These are phyloP conservation scores for Noctuana brunneofusca DNA, from an alignment of 2,888 invertebrate species.

Conservation along the genomic window DNA sequence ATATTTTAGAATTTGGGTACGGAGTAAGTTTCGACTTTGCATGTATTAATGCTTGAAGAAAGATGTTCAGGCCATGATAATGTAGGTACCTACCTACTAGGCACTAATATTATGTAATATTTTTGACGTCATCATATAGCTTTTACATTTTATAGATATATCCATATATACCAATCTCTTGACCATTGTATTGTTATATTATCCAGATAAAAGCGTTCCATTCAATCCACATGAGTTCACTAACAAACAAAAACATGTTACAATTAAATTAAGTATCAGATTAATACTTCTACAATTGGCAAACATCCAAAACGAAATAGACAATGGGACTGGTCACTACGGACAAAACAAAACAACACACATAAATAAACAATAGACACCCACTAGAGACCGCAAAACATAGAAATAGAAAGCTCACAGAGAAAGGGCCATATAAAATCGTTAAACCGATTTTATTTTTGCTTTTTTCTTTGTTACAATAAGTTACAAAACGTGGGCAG, in stretches of 20 bases:
- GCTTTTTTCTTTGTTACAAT: constrained; percentile 60
- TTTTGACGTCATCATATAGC: too few species aligned
- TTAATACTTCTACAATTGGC: constrained; percentile 33
- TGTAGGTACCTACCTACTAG: too few species aligned
- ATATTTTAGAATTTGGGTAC: too few species aligned
- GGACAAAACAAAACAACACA: constrained; percentile 24
- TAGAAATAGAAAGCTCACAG: constrained; percentile 62
- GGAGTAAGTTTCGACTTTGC: too few species aligned
- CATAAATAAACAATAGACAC: constrained; percentile 41
- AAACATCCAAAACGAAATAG: constrained; percentile 29
- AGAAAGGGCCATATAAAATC: constrained; percentile 60
- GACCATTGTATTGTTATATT: constrained; percentile 14
- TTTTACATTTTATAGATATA: too few species aligned
- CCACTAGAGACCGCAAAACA: constrained; percentile 47
- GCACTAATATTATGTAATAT: too few species aligned
- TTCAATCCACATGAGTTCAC: constrained; percentile 14
- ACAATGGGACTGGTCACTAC: constrained; percentile 23
- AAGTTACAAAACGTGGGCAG: constrained; percentile 56
- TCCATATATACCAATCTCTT: too few species aligned
- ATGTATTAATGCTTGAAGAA: too few species aligned
- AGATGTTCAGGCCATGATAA: too few species aligned
- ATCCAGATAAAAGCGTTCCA: background rate
- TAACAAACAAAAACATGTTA: constrained; percentile 28
- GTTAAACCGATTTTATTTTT: constrained; percentile 39
- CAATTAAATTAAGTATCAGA: constrained; percentile 34